Base-by-base conservation (phyloP, 1,140 invertebrate genomes). In the Brachystomella parvula region DNA sequence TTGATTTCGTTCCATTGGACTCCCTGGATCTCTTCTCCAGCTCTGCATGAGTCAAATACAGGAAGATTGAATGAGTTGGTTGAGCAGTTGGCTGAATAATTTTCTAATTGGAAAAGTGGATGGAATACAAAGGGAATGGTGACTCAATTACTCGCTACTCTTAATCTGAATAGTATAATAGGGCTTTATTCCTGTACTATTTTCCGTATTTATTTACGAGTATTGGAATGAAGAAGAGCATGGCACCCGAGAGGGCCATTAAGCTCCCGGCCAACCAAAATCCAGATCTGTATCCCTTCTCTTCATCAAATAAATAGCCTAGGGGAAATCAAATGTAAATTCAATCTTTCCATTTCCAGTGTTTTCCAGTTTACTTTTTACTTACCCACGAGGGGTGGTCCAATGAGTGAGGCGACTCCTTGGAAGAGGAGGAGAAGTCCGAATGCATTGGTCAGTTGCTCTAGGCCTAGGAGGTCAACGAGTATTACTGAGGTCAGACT, bases 381-480 rank as follows among this genome's bases (percentile, higher is more conserved):
- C 66, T 63, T 83, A 92, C 91, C 92, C 77, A 87, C 89, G 69
- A 95, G 83, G 24, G 93, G 92, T 64, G 92, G 87, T 56, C 93
- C 93, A 53, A 66, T 61, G 12, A 61, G 32, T 6, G 91, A 88
- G 2, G 92, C 92, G 44, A 94, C 83, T 28, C 93, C 93, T 82
- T 96, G 92, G 79, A 94, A 94, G 12, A 96, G 82, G 64, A 94
- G 79, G 3, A 96, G 79, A 2, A 96, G 79, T n/a, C 93, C 93
- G 77, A 96, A 96, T 0, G 92, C 90, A 77, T 95, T 94, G 0
- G 93, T 94, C 31, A 96, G 79, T 73, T 85, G 88, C 56, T 94
- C 90, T 58, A 95, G 77, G 3, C 92, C 90, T 60, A 94, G 77
- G 31, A 94, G 80, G 77, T 94, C 90, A 2, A 93, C 90, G 58